Base-by-base conservation (phyloP, 2,113 vertebrate genomes). In the Turnix velox region DNA sequence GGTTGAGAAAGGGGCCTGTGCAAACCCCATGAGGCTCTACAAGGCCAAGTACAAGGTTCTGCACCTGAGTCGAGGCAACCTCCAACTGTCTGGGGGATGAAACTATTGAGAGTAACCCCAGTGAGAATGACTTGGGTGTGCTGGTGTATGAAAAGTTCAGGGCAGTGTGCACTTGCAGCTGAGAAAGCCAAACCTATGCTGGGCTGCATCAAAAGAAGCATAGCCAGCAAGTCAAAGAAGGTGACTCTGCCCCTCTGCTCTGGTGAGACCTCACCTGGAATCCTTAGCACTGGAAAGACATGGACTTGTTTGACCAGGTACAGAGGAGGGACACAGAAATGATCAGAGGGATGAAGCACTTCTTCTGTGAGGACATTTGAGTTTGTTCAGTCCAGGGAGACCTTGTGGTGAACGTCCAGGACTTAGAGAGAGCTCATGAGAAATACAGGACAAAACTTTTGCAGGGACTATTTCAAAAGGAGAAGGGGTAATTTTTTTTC, bases 331-430 rank as follows among this genome's bases (percentile, higher is more conserved):
- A 27, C 45, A 40, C 14, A 14, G 27, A 51, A 10, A 25, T 19
- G 4, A 55, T 79, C 20, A 19, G 20, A 55, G 17, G 14, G 14
- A 2, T 67, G 61, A 11, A 58, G 2, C 24, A 14, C 8, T 23
- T 65, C 59, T 31, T 4, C 23, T 40, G 1, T 27, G 35, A 73
- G 5, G 4, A 31, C 2, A 31, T 18, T 7, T 82, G 25, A 13
- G 10, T 3, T 24, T 19, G 6, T 82, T 71, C 5, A 19, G 4
- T 63, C 3, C 0, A 0, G 20, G 10, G 30, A 49, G 35, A 49
- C 17, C 4, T 72, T 35, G 5, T 4, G 25, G 48, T 0, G 0
- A 25, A 35, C 57, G 63, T 71, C 22, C 42, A 12, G 1, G 25
- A 35, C 17, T 48, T 42, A 15, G 42, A 49, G 18, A 19, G 18